These are phyloP conservation scores for Tetramorium simillimum DNA, from an alignment of 1,140 invertebrate species.

Conservation along the genomic window DNA sequence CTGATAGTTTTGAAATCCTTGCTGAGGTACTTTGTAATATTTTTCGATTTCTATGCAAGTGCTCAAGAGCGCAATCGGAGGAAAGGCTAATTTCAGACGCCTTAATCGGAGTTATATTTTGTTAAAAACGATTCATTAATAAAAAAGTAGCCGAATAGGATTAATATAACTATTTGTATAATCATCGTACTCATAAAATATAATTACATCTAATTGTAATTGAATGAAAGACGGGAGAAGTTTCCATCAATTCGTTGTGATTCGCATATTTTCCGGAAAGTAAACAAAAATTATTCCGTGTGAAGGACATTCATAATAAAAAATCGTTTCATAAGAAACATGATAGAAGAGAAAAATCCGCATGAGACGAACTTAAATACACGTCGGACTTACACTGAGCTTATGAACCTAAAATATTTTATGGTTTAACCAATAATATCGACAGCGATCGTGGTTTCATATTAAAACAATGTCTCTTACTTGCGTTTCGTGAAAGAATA, in stretches of 20 bases:
- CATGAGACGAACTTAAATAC: background rate
- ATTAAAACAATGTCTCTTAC: conserved; percentile 6
- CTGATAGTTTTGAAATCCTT: background rate
- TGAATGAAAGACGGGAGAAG: background rate
- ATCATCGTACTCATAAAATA: background rate
- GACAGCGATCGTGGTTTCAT: background rate
- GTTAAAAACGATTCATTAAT: background rate
- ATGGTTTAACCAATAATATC: background rate
- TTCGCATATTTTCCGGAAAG: conserved; percentile 4
- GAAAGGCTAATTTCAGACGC: background rate
- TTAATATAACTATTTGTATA: conserved; percentile 6
- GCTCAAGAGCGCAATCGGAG: background rate
- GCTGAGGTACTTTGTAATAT: background rate
- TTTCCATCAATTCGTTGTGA: background rate
- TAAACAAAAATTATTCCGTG: background rate
- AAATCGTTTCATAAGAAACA: background rate
- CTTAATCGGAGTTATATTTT: background rate
- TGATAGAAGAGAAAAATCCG: background rate
- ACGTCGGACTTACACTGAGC: conserved; percentile 21
- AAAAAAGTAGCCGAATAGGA: background rate
- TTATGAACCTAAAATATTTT: conserved; percentile 45
- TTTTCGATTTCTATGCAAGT: background rate
- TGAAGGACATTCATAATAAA: background rate
- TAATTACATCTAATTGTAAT: background rate
- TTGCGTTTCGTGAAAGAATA: background rate